Evolutionary conservation across 2,888 invertebrate genomes (phyloP).

Genomic region (Fabriciana adippe): DNA sequence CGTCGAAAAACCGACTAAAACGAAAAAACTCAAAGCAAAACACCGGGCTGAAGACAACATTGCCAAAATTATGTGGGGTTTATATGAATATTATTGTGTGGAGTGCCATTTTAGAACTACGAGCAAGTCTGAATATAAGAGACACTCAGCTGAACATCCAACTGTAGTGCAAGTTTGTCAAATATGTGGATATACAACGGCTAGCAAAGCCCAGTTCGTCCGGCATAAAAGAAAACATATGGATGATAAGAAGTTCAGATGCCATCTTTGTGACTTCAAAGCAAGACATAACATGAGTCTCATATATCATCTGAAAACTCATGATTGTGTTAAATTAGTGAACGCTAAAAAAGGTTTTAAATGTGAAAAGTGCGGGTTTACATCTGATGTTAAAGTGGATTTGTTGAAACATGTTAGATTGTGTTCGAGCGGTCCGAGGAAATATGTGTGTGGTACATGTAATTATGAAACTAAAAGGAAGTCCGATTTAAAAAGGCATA

Average conservation of each 20-base stretch:
- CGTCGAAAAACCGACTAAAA: slow-evolving; percentile 43
- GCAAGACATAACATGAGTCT: slow-evolving; percentile 65
- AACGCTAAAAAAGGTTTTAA: slow-evolving; percentile 27
- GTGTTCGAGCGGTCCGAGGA: slow-evolving; percentile 25
- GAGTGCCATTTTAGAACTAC: slow-evolving; percentile 49
- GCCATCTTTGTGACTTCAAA: slow-evolving; percentile 60
- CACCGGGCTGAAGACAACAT: background rate
- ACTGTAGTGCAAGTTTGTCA: slow-evolving; percentile 55
- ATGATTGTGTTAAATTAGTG: slow-evolving; percentile 37
- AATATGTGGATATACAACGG: slow-evolving; percentile 57
- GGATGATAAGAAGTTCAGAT: slow-evolving; percentile 55
- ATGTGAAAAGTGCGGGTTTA: slow-evolving; percentile 45
- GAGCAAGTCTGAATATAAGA: slow-evolving; percentile 39
- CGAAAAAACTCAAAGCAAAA: slow-evolving; percentile 25
- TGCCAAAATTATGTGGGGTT: slow-evolving; percentile 44
- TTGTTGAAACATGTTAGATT: slow-evolving; percentile 35
- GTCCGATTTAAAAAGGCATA: slow-evolving; percentile 53
- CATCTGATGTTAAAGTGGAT: slow-evolving; percentile 29
- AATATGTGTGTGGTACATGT: slow-evolving; percentile 49
- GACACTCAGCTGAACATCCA: slow-evolving; percentile 44
- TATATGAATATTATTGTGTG: slow-evolving; percentile 55
- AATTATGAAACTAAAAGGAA: slow-evolving; percentile 49
- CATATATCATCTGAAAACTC: slow-evolving; percentile 61
- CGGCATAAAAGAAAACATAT: slow-evolving; percentile 60
- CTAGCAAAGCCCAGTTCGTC: slow-evolving; percentile 51